Percentiles rank a stretch among this genome's conserved stretches.
These are phyloP conservation scores for Pipistrellus kuhlii DNA, from an alignment of 2,797 vertebrate genomes.

Conservation along the genomic window DNA sequence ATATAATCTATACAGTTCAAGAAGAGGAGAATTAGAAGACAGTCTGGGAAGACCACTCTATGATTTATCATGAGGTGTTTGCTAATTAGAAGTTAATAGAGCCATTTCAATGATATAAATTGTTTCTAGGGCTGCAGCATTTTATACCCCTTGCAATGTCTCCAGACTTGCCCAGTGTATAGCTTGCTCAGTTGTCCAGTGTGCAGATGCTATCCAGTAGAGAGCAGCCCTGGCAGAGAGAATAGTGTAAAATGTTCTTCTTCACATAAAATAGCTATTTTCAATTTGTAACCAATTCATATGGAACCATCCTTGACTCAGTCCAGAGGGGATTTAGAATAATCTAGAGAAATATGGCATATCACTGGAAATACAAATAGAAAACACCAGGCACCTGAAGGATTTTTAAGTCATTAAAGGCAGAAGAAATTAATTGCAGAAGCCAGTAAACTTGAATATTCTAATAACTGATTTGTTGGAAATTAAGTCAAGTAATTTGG, in stretches of 20 bases:
- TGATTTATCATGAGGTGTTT: neutral
- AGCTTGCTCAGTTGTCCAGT: neutral
- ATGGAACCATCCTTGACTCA: conserved; percentile 1
- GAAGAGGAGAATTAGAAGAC: neutral
- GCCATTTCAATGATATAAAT: neutral
- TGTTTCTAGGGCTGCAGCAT: neutral
- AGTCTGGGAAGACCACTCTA: neutral
- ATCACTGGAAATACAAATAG: neutral
- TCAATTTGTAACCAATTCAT: conserved; percentile 10
- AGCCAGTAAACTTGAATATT: conserved; percentile 25
- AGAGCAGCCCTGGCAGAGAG: neutral
- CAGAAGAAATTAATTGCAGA: conserved; percentile 21
- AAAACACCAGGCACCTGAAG: conserved; percentile 44
- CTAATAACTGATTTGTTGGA: conserved; percentile 38
- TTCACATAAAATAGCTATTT: conserved; percentile 35
- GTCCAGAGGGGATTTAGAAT: neutral
- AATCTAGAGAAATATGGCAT: neutral
- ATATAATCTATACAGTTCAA: neutral
- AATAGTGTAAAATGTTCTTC: neutral
- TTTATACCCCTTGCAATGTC: neutral
- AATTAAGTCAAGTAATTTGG: conserved; percentile 43
- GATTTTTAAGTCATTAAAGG: conserved; percentile 40
- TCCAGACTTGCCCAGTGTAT: neutral
- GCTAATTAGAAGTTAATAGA: neutral
- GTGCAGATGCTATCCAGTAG: neutral